Evolutionary conservation across 2,797 vertebrate species (phyloP).

Genomic region (Gobio occitaniae): DNA sequence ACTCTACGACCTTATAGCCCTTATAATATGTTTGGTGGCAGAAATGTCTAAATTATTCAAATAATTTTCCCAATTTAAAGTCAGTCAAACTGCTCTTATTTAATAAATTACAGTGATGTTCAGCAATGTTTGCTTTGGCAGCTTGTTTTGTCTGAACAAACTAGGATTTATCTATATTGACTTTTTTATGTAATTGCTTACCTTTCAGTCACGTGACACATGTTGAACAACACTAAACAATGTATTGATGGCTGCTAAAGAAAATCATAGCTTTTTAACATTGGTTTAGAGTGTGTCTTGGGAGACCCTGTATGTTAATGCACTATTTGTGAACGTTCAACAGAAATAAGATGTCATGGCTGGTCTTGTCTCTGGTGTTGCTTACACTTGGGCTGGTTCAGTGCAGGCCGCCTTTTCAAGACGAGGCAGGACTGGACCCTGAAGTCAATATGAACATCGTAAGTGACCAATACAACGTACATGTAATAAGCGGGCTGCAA

Average conservation of each 20-base stretch:
- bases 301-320: neutral
- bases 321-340: slow-evolving; percentile 21
- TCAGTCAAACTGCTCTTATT: neutral
- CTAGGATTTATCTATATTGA: neutral
- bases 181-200: neutral
- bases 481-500: neutral
- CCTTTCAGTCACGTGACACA: neutral
- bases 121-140: slow-evolving; percentile 1
- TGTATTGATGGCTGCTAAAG: neutral
- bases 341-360: slow-evolving; percentile 60
- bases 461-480: slow-evolving; percentile 54
- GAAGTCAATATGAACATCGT: slow-evolving; percentile 84
- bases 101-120: neutral
- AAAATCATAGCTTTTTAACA: neutral
- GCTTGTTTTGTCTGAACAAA: neutral
- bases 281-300: neutral
- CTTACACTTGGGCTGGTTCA: slow-evolving; percentile 48
- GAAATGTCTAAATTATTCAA: neutral
- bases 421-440: slow-evolving; percentile 69
- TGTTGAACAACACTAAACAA: neutral
- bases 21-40: neutral
- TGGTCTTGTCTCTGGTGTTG: slow-evolving; percentile 52
- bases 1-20: neutral
- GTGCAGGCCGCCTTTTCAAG: neutral
- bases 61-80: no score